Evolutionary conservation across 2,113 vertebrate species (phyloP), one percentile per base, ranked within the genome.

Genomic region (Triplophysa rosa): DNA sequence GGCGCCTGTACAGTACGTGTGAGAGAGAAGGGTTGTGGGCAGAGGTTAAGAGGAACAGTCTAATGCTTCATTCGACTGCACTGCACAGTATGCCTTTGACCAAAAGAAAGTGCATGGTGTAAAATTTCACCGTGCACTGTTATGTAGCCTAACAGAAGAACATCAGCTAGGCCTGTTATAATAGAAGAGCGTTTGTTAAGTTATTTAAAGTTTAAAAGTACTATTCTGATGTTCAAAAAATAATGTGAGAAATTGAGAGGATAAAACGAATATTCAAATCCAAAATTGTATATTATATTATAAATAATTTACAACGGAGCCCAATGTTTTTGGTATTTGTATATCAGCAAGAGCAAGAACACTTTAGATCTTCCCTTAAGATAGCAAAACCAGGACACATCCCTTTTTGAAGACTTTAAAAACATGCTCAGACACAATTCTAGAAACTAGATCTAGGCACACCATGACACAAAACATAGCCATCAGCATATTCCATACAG

Each of bases 401-500:
- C 56, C 37, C 21, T 45, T 62, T 74, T 62, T 7, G 19, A 65
- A 76, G 11, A 42, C 45, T 64, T 83, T 84, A 67, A 79, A 21
- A 86, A 81, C 78, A 64, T 79, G 73, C 72, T 68, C 61, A 75
- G 73, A 86, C 80, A 0, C 0, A 19, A 23, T 8, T 2, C 62
- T n/a, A n/a, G 67, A 67, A 75, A 80, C 49, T 71, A 58, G 47
- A 33, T 62, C 62, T 24, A 80, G 73, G 61, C 12, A 64, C 8
- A 12, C 49, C 19, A 77, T 54, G 73, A 58, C 64, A 67, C 42
- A 66, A 80, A 64, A 82, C 82, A 81, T 29, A 58, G 79, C 85
- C 52, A 6, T 23, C 5, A 80, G 87, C 54, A 54, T 71, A 77
- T 29, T 76, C 8, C 42, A 21, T 45, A 71, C 77, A 83, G 69